Evolutionary conservation across 2,888 invertebrate genomes (phyloP), one percentile per base, ranked within the genome.

Genomic region (Limnephilus lunatus): DNA sequence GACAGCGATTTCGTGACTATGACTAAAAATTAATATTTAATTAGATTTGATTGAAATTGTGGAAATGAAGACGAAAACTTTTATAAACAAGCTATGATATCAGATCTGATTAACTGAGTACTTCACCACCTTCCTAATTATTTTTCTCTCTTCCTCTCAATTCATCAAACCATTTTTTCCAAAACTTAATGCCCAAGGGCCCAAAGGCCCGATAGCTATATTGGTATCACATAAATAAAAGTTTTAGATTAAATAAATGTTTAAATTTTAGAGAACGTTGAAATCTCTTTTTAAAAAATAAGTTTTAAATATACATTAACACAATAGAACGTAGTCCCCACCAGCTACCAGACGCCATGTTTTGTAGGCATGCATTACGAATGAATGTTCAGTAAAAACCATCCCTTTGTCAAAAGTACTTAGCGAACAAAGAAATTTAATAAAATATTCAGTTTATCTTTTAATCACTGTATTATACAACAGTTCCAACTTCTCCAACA

Each of bases 401-500:
- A 68, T 68, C 68, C 25, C 68, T 68, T 68, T 25, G 68, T 68
- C 68, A n/a, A 68, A 68, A 68, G 68, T 68, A 68, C 68, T 68
- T 25, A 68, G 44, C 2, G 44, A 44, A 68, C 68, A 68, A 25
- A 25, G 68, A 68, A 68, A n/a, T 68, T 83, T 83, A 35, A 83
- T 83, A 35, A 35, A 83, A 35, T 83, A 35, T 83, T 35, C 83
- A 83, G 83, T 35, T 32, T 83, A 83, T 35, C 83, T 83, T 39
- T 83, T 86, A 86, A 44, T 86, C 39, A 30, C 39, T 88, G 30
- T 88, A 68, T 88, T 80, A 30, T 31, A 89, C 30, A 81, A 48
- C 81, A 81, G 39, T 35, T 89, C n/a, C n/a, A 39, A 81, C 89
- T 81, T 81, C 44, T 39, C 89, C 12, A 39, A 89, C 81, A 89